These are phyloP conservation scores for Poecilobothrus nobilitatus DNA, from an alignment of 2,888 invertebrate species.

Conservation along the genomic window DNA sequence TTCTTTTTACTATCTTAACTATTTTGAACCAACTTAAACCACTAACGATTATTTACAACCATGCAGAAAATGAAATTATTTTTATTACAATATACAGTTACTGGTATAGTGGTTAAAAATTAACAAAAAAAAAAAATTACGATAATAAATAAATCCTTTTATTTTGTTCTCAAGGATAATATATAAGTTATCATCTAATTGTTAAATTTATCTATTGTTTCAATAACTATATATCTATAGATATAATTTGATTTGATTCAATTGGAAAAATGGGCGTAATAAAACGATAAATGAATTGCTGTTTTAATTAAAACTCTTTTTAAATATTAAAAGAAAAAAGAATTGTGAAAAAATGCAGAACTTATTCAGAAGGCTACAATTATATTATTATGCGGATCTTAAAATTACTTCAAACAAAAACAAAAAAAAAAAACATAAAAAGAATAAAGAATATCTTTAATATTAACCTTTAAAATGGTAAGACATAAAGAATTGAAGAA, in stretches of 20 bases:
- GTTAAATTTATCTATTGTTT: not conserved
- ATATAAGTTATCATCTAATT: not conserved
- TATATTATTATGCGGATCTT: not conserved
- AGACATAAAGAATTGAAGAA: too few relatives aligned
- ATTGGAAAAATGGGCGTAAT: not conserved
- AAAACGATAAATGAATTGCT: not conserved
- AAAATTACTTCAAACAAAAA: not conserved
- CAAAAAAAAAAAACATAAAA: too few relatives aligned
- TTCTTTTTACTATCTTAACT: too few relatives aligned
- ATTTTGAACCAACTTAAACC: too few relatives aligned
- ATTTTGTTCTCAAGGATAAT: not conserved
- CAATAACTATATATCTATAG: too few relatives aligned
- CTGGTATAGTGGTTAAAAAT: too few relatives aligned
- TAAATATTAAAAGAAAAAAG: not conserved
- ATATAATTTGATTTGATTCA: not conserved
- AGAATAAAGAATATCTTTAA: not conserved
- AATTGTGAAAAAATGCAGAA: too few relatives aligned
- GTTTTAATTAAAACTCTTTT: slow-evolving; percentile 1
- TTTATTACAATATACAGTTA: too few relatives aligned
- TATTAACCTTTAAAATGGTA: too few relatives aligned
- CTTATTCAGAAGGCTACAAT: not conserved
- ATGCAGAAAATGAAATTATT: too few relatives aligned
- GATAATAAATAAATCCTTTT: not conserved
- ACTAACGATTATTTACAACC: too few relatives aligned
- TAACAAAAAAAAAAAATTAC: too few relatives aligned